Evolutionary conservation across 2,888 invertebrate genomes (phyloP).

Genomic region (Nebria salina): DNA sequence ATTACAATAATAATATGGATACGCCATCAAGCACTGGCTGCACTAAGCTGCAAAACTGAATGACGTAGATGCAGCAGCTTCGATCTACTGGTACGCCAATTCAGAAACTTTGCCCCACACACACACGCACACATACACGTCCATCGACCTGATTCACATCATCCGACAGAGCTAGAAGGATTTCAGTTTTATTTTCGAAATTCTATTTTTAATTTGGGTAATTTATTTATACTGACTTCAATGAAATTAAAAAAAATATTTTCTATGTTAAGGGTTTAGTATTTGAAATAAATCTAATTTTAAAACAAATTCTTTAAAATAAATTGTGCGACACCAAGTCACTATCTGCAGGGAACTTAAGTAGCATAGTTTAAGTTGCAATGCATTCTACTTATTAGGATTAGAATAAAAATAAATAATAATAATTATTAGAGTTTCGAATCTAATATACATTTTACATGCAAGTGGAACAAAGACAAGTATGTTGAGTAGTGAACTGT

Average conservation of each 20-base stretch:
- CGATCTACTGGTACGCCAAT: conserved; percentile 38
- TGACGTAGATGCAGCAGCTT: conserved; percentile 47
- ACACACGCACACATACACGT: neutral
- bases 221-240: conserved; percentile 1
- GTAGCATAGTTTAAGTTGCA: too few species aligned
- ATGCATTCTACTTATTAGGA: too few species aligned
- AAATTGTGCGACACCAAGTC: too few species aligned
- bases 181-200: neutral
- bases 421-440: neutral
- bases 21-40: conserved; percentile 25
- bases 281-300: conserved; percentile 7
- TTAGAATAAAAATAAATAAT: neutral
- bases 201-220: neutral
- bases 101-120: conserved; percentile 26
- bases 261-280: conserved; percentile 19
- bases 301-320: too few species aligned
- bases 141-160: neutral
- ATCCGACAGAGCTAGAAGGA: neutral
- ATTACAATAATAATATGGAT: neutral
- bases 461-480: neutral
- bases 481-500: conserved; percentile 55
- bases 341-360: too few species aligned
- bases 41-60: conserved; percentile 47
- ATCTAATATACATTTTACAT: neutral
- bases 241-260: neutral